Conservation (phyloP, 1,140 invertebrate genomes). For the Pollicipes pollicipes region DNA sequence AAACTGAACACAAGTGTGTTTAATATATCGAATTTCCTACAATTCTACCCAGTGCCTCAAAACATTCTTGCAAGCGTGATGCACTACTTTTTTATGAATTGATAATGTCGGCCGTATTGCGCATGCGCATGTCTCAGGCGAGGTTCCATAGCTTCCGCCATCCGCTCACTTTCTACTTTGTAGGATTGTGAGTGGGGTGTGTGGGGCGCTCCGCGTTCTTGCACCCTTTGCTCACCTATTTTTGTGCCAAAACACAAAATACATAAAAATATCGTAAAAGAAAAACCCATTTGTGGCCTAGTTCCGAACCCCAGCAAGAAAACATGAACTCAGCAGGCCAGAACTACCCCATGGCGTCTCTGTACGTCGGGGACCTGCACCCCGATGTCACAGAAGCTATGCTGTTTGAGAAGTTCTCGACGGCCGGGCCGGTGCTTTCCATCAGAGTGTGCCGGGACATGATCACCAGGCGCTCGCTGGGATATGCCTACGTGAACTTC, state of each 20-base stretch:
- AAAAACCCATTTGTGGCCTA: background rate
- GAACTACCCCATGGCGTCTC: conserved; percentile 75
- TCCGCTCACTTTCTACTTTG: background rate
- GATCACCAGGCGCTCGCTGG: conserved; percentile 88
- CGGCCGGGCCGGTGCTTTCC: conserved; percentile 90
- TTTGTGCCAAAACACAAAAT: conserved; percentile 41
- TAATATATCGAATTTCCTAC: too few relatives aligned
- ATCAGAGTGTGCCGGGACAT: conserved; percentile 97
- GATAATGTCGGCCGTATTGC: too few relatives aligned
- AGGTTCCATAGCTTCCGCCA: too few relatives aligned
- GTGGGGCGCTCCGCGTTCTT: background rate
- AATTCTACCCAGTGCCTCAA: too few relatives aligned
- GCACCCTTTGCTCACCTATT: background rate
- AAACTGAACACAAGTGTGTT: too few relatives aligned
- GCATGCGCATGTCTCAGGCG: background rate
- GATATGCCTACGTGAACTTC: conserved; percentile 99
- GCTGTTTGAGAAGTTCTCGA: conserved; percentile 98
- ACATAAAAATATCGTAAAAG: conserved; percentile 23
- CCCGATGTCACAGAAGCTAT: conserved; percentile 95
- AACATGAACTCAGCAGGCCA: background rate
- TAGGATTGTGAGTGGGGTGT: background rate
- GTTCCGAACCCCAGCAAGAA: conserved; percentile 19
- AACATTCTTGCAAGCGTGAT: too few relatives aligned
- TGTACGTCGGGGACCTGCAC: conserved; percentile 97
- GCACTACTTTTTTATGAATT: too few relatives aligned